Percentiles rank a stretch among this genome's conserved stretches.
Conservation (phyloP, 2,113 vertebrate species). For the Leucopternis melanops region DNA sequence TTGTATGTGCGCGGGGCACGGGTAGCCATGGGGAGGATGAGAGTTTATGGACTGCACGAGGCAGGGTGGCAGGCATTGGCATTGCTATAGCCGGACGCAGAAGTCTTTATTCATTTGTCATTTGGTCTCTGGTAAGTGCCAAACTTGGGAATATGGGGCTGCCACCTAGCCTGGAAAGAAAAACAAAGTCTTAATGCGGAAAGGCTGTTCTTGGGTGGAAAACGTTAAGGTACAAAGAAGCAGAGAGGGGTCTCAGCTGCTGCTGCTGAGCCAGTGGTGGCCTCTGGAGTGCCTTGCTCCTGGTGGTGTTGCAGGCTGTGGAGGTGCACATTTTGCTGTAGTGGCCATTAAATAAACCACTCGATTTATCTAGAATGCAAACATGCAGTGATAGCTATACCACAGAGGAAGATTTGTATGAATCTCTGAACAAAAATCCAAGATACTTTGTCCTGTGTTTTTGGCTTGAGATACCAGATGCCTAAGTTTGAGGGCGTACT, state of each 20-base stretch:
- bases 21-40: fast-evolving
- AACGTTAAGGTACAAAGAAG: not conserved
- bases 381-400: not conserved
- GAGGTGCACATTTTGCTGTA: not conserved
- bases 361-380: not conserved
- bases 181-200: not conserved
- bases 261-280: not conserved
- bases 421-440: not conserved
- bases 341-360: not conserved
- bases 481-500: not conserved
- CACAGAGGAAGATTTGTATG: not conserved
- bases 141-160: not conserved
- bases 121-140: not conserved
- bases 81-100: not conserved
- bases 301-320: not conserved
- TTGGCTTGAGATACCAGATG: not conserved
- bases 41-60: not conserved
- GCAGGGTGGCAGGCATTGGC: not conserved
- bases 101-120: not conserved
- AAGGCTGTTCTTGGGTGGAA: not conserved
- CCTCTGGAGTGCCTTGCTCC: not conserved
- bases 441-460: not conserved
- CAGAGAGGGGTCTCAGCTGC: not conserved
- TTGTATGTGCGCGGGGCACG: fast-evolving
- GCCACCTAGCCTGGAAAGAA: not conserved